Evolutionary conservation across 2,113 vertebrate genomes (phyloP).

Genomic region (Phainopepla nitens): DNA sequence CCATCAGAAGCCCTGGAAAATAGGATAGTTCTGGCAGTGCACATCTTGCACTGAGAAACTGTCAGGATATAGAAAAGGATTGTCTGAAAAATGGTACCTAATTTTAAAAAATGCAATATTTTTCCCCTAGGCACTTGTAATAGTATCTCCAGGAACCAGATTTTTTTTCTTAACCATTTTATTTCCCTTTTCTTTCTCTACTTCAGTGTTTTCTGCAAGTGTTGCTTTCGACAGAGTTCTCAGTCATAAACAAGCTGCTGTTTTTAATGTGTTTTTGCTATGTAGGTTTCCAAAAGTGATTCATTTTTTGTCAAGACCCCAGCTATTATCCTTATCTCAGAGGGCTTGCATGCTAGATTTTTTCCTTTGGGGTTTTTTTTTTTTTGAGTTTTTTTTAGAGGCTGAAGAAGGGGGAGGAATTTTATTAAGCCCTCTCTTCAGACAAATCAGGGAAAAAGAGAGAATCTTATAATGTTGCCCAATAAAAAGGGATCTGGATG

Average conservation of each 20-base stretch:
- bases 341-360: background rate
- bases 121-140: slow-evolving; percentile 12
- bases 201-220: background rate
- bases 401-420: background rate
- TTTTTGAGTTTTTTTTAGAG: background rate
- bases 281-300: background rate
- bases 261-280: background rate
- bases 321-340: background rate
- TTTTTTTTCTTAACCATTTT: background rate
- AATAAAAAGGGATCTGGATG: background rate
- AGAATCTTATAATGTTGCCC: background rate
- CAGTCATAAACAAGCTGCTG: background rate
- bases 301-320: background rate
- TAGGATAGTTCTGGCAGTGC: background rate
- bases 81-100: slow-evolving; percentile 27
- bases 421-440: background rate
- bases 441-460: background rate
- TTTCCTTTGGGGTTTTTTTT: background rate
- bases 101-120: slow-evolving; percentile 33
- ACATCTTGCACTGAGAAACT: background rate
- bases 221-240: background rate
- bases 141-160: background rate
- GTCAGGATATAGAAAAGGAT: background rate
- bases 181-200: background rate
- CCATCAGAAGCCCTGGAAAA: background rate